phyloP scores from a whole-genome alignment of 2,113 vertebrate species.

The Cygnus buccinator region DNA sequence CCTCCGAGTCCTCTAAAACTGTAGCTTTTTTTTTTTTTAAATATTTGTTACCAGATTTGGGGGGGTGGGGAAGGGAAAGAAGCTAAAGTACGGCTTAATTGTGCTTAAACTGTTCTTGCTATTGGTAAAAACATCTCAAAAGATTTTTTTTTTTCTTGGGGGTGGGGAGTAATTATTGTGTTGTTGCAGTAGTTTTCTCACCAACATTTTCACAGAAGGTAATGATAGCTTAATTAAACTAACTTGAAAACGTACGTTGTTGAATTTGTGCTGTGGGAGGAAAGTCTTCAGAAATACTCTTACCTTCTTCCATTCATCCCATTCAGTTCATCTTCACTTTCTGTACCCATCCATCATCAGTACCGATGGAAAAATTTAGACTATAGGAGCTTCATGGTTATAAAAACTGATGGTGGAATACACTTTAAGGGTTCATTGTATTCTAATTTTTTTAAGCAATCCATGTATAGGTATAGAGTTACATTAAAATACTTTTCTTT shows the following conservation, averaged over 20 bases:
- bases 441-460: background rate
- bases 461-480: background rate
- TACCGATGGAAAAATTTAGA: background rate
- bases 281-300: background rate
- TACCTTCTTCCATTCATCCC: background rate
- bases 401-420: background rate
- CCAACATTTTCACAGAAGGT: conserved; percentile 16
- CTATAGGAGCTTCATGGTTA: background rate
- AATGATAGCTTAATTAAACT: conserved; percentile 53
- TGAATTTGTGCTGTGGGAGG: conserved; percentile 56
- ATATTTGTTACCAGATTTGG: too few species aligned
- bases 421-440: background rate
- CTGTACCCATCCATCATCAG: background rate
- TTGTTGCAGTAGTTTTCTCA: conserved; percentile 35
- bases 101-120: background rate
- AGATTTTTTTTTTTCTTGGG: background rate
- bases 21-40: background rate
- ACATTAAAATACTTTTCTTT: conserved; percentile 17
- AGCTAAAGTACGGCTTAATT: conserved; percentile 36
- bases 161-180: background rate
- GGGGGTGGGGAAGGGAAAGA: too few species aligned
- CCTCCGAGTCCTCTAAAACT: background rate
- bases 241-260: conserved; percentile 23
- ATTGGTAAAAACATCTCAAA: background rate
- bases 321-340: background rate